Percentiles rank a stretch among this genome's conserved stretches.
Evolutionary conservation across 37 sponge, comb jelly and placozoan species (phyloP).

Genomic region (Amphimedon queenslandica): DNA sequence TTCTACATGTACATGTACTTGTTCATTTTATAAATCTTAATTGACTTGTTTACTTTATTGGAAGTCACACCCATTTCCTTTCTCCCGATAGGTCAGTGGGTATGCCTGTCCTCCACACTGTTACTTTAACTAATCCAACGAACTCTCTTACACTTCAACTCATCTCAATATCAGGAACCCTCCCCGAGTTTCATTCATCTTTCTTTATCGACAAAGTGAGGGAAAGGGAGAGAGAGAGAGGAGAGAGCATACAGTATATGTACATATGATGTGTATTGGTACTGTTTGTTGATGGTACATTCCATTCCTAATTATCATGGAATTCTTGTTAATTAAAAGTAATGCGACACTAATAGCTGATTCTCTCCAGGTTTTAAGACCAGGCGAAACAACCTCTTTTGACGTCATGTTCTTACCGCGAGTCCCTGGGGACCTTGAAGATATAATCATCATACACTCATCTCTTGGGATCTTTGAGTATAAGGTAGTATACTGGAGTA

Average conservation of each 20-base stretch:
- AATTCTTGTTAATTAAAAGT: too few relatives aligned
- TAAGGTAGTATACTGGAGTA: too few relatives aligned
- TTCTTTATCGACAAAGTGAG: slow-evolving; percentile 71
- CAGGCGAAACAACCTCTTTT: slow-evolving; percentile 60
- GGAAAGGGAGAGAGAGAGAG: too few relatives aligned
- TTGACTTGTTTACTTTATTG: slow-evolving; percentile 4
- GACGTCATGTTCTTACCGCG: slow-evolving; percentile 75
- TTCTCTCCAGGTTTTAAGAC: slow-evolving; percentile 26
- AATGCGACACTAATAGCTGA: too few relatives aligned
- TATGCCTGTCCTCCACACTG: slow-evolving; percentile 52
- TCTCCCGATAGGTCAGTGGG: slow-evolving; percentile 44
- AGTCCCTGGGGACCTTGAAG: slow-evolving; percentile 32
- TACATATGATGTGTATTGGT: too few relatives aligned
- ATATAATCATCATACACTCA: slow-evolving; percentile 64
- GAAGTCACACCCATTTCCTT: not conserved
- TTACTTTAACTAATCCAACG: slow-evolving; percentile 53
- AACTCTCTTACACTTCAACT: slow-evolving; percentile 60
- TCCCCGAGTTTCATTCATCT: slow-evolving; percentile 72
- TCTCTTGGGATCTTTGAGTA: slow-evolving; percentile 64
- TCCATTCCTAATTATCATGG: not conserved
- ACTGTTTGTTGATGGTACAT: too few relatives aligned
- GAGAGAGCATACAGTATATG: too few relatives aligned
- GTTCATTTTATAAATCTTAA: not conserved
- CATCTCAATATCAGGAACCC: slow-evolving; percentile 81
- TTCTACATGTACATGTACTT: not conserved